Evolutionary conservation across 37 sponge, comb jelly and placozoan genomes (phyloP).

Genomic region (Amphimedon queenslandica): DNA sequence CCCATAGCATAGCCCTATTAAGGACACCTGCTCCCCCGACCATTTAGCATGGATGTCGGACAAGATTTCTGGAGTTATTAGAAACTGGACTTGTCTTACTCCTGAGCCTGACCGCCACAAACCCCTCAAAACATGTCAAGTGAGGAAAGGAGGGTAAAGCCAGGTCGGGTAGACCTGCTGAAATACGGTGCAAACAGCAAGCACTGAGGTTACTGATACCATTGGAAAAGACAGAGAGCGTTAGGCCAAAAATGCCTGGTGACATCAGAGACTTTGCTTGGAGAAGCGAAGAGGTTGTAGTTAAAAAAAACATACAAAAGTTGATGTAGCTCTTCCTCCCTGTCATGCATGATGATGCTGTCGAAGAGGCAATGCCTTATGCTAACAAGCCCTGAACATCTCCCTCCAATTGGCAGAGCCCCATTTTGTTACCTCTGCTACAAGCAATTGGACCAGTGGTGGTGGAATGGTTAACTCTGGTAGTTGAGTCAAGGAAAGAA

Average conservation of each 20-base stretch:
- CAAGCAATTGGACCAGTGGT: neutral
- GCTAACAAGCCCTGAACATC: neutral
- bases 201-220: neutral
- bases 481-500: neutral
- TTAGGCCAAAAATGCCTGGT: neutral
- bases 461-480: neutral
- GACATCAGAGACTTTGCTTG: neutral
- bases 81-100: neutral
- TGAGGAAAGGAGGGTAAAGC: neutral
- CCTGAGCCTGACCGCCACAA: neutral
- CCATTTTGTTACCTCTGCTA: neutral
- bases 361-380: neutral
- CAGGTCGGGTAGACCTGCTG: neutral
- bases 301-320: neutral
- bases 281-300: neutral
- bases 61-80: neutral
- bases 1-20: neutral
- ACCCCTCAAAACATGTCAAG: neutral
- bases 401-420: neutral
- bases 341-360: neutral
- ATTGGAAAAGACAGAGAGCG: neutral
- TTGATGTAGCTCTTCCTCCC: neutral
- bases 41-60: neutral
- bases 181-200: neutral
- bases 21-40: neutral